Percentiles rank a stretch among this genome's conserved stretches.
These are phyloP conservation scores for Flexamia atlantica DNA, from an alignment of 2,888 invertebrate species.

Conservation along the genomic window DNA sequence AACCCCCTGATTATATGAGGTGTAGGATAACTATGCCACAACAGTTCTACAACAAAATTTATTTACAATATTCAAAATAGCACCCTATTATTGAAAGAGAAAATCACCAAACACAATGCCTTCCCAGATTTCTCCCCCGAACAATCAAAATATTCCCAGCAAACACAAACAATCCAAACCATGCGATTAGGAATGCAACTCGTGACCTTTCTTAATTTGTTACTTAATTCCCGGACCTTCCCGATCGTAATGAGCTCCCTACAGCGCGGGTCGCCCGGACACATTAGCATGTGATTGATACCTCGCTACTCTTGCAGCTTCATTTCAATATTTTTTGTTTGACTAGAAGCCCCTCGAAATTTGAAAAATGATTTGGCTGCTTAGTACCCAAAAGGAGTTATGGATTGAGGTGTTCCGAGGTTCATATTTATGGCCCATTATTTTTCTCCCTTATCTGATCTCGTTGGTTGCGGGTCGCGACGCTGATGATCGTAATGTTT, in stretches of 20 bases:
- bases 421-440: conserved; percentile 39
- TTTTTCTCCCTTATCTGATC: conserved; percentile 36
- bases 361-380: conserved; percentile 53
- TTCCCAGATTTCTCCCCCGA: too few relatives aligned
- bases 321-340: conserved; percentile 57
- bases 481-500: conserved; percentile 13
- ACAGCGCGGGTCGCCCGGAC: neutral
- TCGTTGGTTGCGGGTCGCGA: neutral
- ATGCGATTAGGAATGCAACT: neutral
- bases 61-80: too few relatives aligned
- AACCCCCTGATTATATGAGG: too few relatives aligned
- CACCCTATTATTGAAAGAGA: too few relatives aligned
- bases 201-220: conserved; percentile 5
- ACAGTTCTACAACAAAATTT: too few relatives aligned
- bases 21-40: too few relatives aligned
- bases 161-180: neutral
- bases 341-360: conserved; percentile 49
- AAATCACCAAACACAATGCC: too few relatives aligned
- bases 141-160: too few relatives aligned
- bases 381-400: conserved; percentile 53
- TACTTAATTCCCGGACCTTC: neutral
- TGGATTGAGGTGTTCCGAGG: conserved; percentile 51
- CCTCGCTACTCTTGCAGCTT: conserved; percentile 51
- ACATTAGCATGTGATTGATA: conserved; percentile 41
- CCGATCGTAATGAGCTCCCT: conserved; percentile 3